These are phyloP conservation scores for Homarus gammarus DNA, from an alignment of 2,888 invertebrate genomes.

Conservation along the genomic window DNA sequence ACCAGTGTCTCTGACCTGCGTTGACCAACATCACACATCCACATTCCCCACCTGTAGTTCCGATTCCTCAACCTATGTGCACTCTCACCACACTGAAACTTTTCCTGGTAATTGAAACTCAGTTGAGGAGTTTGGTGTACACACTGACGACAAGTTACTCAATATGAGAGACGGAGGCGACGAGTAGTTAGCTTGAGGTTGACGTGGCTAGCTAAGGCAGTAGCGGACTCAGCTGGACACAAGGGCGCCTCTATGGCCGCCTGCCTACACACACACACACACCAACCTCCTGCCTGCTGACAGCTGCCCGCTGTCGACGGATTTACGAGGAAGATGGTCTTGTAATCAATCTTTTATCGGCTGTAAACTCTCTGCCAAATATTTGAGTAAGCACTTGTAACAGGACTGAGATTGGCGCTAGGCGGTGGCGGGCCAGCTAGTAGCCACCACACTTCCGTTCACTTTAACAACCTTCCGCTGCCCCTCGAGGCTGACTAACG, in stretches of 20 bases:
- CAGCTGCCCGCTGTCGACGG: not conserved
- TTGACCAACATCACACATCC: too few species aligned
- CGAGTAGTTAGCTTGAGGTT: not conserved
- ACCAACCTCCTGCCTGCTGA: not conserved
- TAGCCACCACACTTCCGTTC: too few species aligned
- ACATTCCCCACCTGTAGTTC: too few species aligned
- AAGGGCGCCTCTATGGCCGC: not conserved
- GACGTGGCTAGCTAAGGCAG: not conserved
- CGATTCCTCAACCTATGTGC: too few species aligned
- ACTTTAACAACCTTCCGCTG: too few species aligned
- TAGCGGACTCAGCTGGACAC: not conserved
- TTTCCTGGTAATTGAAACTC: too few species aligned
- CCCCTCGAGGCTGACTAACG: too few species aligned
- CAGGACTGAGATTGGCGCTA: not conserved
- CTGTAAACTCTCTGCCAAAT: not conserved
- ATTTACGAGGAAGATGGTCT: constrained; percentile 14
- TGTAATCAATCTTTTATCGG: constrained; percentile 12
- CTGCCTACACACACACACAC: not conserved
- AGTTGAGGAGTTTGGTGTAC: too few species aligned
- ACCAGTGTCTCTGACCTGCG: too few species aligned
- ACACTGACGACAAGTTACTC: too few species aligned
- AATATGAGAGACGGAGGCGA: not conserved
- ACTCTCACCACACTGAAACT: too few species aligned
- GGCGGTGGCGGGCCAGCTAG: not conserved
- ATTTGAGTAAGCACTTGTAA: not conserved